These are phyloP conservation scores for Conus betulinus DNA, from an alignment of 1,140 invertebrate genomes.

Conservation along the genomic window DNA sequence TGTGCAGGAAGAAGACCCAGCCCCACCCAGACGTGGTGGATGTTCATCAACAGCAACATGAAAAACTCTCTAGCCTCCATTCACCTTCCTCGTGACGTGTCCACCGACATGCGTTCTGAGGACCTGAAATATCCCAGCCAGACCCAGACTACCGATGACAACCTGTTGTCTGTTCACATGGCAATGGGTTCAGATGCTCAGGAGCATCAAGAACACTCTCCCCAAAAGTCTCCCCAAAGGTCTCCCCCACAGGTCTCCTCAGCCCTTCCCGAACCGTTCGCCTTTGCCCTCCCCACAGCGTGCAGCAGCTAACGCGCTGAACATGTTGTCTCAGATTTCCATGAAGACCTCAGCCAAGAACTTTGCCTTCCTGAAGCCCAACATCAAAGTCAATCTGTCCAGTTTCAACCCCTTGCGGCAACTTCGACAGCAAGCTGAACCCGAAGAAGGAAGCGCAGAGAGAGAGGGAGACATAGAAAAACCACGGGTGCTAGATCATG, in stretches of 20 bases:
- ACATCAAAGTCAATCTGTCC: slow-evolving; percentile 27
- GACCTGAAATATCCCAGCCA: slow-evolving; percentile 6
- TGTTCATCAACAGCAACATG: slow-evolving; percentile 68
- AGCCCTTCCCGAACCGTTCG: neutral
- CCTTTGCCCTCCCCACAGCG: slow-evolving; percentile 19
- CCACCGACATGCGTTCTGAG: slow-evolving; percentile 45
- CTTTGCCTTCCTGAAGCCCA: slow-evolving; percentile 25
- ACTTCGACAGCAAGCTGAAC: neutral
- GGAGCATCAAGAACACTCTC: slow-evolving; percentile 35
- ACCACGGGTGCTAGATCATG: neutral
- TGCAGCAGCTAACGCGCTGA: slow-evolving; percentile 20
- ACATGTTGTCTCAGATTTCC: slow-evolving; percentile 19
- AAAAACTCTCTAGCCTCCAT: slow-evolving; percentile 65
- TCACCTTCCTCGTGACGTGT: slow-evolving; percentile 67
- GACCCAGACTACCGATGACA: slow-evolving; percentile 17
- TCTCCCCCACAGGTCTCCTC: slow-evolving; percentile 16
- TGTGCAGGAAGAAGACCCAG: slow-evolving; percentile 62
- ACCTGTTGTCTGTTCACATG: slow-evolving; percentile 21
- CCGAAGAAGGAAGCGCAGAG: neutral
- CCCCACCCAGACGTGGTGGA: slow-evolving; percentile 68
- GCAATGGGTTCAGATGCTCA: slow-evolving; percentile 22
- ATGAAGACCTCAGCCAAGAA: neutral
- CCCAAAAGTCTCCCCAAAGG: slow-evolving; percentile 20
- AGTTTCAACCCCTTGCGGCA: slow-evolving; percentile 14
- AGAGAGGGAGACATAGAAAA: neutral